A percentile compares a stretch with the other conserved stretches of the same genome.
These are phyloP conservation scores for Zaprionus ghesquierei DNA, from an alignment of 1,140 invertebrate species.

Conservation along the genomic window DNA sequence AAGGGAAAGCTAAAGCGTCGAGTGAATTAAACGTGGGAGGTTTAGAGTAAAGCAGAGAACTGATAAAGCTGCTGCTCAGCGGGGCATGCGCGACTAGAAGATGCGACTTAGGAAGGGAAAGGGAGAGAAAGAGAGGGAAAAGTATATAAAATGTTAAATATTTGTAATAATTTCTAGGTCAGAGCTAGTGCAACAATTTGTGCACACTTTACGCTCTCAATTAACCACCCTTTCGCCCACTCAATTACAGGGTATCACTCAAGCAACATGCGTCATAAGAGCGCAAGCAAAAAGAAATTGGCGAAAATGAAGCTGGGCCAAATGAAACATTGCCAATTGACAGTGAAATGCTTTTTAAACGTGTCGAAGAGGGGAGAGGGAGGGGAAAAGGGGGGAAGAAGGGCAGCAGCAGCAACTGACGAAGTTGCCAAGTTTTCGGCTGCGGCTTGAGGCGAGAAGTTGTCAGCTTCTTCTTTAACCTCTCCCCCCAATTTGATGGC, in stretches of 20 bases:
- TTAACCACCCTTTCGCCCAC: not conserved
- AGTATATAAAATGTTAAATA: not conserved
- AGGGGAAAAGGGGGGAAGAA: not conserved
- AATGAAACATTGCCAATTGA: constrained; percentile 61
- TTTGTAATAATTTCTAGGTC: no score
- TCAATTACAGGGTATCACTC: constrained; percentile 36
- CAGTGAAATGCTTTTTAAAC: constrained; percentile 77
- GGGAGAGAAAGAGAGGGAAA: not conserved
- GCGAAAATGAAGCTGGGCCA: constrained; percentile 17
- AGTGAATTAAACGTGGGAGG: constrained; percentile 16
- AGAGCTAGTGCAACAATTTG: no score
- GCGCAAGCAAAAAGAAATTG: constrained; percentile 23
- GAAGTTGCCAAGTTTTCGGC: constrained; percentile 13
- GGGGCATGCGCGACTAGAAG: not conserved
- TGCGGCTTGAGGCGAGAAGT: constrained; percentile 29
- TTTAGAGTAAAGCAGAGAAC: not conserved
- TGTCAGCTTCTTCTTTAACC: constrained; percentile 2
- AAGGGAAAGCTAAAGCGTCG: not conserved
- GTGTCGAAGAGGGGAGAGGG: not conserved
- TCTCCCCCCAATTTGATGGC: constrained; percentile 1
- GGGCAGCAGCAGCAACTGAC: not conserved
- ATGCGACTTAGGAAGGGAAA: not conserved
- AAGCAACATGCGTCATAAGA: constrained; percentile 58
- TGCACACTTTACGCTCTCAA: no score
- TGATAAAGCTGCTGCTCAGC: not conserved